A percentile compares a stretch with the other conserved stretches of the same genome.
Conservation (phyloP, 2,888 invertebrate species). For the Eremobia ochroleuca region DNA sequence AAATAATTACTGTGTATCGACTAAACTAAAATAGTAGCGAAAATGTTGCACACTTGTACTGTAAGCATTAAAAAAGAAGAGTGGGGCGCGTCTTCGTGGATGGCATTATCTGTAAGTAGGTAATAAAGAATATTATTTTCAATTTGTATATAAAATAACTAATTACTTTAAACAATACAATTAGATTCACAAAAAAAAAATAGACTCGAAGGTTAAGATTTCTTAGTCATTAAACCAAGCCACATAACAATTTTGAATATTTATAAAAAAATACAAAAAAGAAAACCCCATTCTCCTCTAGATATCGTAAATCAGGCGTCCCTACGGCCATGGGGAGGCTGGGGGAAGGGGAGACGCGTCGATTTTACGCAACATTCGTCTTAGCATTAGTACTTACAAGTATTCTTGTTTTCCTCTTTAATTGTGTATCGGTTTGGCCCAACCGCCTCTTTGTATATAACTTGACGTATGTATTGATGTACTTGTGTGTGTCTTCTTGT, state of each 20-base stretch:
- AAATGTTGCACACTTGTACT: too few species aligned
- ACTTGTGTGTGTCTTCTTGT: slow-evolving; percentile 15
- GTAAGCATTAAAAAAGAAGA: too few species aligned
- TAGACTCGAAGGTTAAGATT: slow-evolving; percentile 19
- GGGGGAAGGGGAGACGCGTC: slow-evolving; percentile 79
- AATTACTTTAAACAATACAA: slow-evolving; percentile 1
- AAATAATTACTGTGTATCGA: too few species aligned
- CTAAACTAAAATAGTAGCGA: too few species aligned
- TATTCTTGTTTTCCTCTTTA: slow-evolving; percentile 89
- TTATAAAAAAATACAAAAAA: slow-evolving; percentile 78
- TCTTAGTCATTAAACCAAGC: slow-evolving; percentile 17
- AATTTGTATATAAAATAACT: background rate
- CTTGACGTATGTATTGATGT: slow-evolving; percentile 23
- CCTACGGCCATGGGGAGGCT: slow-evolving; percentile 76
- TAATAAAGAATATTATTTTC: background rate
- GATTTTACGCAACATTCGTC: slow-evolving; percentile 91
- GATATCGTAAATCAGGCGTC: slow-evolving; percentile 89
- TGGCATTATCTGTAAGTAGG: too few species aligned
- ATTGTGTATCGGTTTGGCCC: slow-evolving; percentile 88
- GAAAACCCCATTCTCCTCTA: slow-evolving; percentile 78
- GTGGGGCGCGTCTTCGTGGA: too few species aligned
- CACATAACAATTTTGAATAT: slow-evolving; percentile 46
- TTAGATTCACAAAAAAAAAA: slow-evolving; percentile 7
- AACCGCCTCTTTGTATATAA: slow-evolving; percentile 67
- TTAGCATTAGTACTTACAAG: slow-evolving; percentile 88